Evolutionary conservation across 2,888 invertebrate genomes (phyloP), one percentile per base, ranked within the genome.

Genomic region (Shargacucullia verbasci): DNA sequence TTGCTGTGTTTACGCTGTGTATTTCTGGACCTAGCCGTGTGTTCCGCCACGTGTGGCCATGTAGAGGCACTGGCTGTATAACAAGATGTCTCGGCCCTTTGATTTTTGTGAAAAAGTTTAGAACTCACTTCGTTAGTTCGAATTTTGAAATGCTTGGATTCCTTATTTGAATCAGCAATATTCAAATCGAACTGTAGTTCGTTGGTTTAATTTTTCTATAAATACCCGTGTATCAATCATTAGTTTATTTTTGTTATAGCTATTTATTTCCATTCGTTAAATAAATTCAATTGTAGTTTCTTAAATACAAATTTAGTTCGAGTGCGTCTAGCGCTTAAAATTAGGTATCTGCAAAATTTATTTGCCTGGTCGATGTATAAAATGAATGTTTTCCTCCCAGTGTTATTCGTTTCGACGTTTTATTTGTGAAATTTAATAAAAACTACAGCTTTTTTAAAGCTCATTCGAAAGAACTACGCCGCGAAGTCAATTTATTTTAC

Each of bases 21-120:
- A 92, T 92, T 92, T 91, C 89, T 89, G 90, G 89, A 83, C 81
- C 88, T 70, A 75, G 82, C 89, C 86, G 88, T 88, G 90, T 87
- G 87, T 86, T 81, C 77, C 80, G 74, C 85, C 89, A 89, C 89
- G 88, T 90, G 90, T 88, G 88, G 86, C 75, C 73, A 55, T 57
- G 53, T 38, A 57, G 67, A 68, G 73, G 61, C 70, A 66, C 65
- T 76, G 66, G 59, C 65, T 57, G 50, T 59, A 59, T 66, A 67
- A 56, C 66, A 55, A 64, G 63, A 58, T 65, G 76, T 75, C 78
- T 76, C 75, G 66, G 75, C 74, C 78, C 80, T 80, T 81, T 77
- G 64, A 49, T 59, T 78, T 80, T 79, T 68, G 45, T 64, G 65
- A 75, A 73, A 76, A 73, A 76, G 52, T 69, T 56, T 41, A 63